These are phyloP conservation scores for Clostera curtula DNA, from an alignment of 2,888 invertebrate species.

Conservation along the genomic window DNA sequence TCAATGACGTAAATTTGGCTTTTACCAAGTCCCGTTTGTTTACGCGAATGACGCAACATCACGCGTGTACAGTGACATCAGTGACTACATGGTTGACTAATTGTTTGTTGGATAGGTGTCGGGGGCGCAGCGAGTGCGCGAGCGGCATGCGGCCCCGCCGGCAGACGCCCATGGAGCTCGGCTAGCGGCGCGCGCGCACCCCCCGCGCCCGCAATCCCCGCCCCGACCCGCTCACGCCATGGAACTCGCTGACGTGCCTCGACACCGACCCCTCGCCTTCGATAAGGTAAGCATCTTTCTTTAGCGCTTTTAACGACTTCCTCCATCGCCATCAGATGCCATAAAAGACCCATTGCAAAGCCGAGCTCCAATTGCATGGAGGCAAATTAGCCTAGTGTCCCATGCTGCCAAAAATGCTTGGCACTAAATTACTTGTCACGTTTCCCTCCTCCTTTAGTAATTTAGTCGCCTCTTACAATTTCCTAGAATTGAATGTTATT, in stretches of 20 bases:
- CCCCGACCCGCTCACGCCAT: conserved; percentile 79
- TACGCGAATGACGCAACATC: not conserved
- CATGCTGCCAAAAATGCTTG: too few species aligned
- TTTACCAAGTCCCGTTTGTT: too few species aligned
- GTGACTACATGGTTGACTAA: conserved; percentile 1
- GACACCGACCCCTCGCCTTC: conserved; percentile 82
- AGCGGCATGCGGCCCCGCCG: conserved; percentile 88
- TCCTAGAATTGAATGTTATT: too few species aligned
- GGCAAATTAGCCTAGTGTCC: too few species aligned
- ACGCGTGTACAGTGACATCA: too few species aligned
- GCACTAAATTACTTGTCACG: too few species aligned
- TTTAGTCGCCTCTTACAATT: too few species aligned
- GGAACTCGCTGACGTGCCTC: conserved; percentile 69
- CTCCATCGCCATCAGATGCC: not conserved
- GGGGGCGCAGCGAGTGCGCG: conserved; percentile 86
- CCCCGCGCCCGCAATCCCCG: conserved; percentile 79
- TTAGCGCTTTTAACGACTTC: not conserved
- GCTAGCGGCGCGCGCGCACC: conserved; percentile 78
- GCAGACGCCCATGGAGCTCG: conserved; percentile 90
- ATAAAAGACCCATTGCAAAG: not conserved
- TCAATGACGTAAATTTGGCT: too few species aligned
- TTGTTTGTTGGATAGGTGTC: conserved; percentile 73
- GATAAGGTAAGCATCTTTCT: conserved; percentile 76
- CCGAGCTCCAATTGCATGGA: too few species aligned
- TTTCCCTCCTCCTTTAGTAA: too few species aligned